These are phyloP conservation scores for Astreopora myriophthalma DNA, from an alignment of 64 coral and sea anemone species.

Conservation along the genomic window DNA sequence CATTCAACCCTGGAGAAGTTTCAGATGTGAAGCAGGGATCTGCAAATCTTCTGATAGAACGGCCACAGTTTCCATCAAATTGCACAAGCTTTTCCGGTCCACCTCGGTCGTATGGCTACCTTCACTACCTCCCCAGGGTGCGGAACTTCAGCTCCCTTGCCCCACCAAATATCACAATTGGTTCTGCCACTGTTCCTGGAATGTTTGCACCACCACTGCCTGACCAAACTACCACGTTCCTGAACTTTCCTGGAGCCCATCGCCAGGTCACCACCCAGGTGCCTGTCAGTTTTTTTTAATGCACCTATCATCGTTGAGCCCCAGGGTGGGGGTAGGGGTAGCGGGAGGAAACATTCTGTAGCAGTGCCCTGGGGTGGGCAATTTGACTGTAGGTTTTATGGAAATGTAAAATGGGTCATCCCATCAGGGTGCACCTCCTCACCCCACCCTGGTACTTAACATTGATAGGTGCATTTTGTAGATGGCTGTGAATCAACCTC, in stretches of 20 bases:
- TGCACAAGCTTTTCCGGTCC: background rate
- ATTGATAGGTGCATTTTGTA: no score
- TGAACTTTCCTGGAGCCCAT: background rate
- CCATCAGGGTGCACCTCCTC: no score
- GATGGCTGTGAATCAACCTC: no score
- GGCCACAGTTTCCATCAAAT: background rate
- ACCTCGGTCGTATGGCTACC: background rate
- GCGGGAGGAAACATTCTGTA: no score
- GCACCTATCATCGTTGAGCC: no score
- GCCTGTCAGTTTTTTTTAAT: background rate
- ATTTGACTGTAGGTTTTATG: no score
- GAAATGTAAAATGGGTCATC: no score
- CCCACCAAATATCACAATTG: background rate
- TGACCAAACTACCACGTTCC: background rate
- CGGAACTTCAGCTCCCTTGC: background rate
- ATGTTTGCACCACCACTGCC: background rate
- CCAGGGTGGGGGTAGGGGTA: no score
- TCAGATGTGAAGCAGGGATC: background rate
- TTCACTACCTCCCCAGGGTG: background rate
- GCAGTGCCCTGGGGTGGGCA: no score
- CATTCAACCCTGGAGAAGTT: background rate
- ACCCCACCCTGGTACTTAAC: no score
- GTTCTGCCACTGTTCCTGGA: background rate
- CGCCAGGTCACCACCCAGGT: background rate
- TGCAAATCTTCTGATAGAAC: background rate